Evolutionary conservation across 2,888 invertebrate genomes (phyloP).

Genomic region (Erpobdella octoculata): DNA sequence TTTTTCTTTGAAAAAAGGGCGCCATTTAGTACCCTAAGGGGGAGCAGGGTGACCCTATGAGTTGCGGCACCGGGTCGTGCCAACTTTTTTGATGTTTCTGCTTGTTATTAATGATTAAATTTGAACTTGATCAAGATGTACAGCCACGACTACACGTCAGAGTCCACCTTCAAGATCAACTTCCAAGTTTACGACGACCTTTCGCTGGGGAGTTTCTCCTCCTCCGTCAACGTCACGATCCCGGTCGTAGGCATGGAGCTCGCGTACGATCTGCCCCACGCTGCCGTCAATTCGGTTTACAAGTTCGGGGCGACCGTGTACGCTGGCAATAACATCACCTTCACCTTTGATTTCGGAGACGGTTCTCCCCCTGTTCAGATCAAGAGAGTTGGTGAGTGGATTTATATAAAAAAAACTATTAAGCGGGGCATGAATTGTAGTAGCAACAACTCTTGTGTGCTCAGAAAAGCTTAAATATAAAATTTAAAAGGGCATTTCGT

Average conservation of each 20-base stretch:
- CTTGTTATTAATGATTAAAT: too few relatives aligned
- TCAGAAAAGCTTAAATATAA: too few relatives aligned
- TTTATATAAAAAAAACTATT: too few relatives aligned
- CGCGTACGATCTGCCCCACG: neutral
- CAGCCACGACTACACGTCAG: neutral
- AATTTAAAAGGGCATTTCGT: too few relatives aligned
- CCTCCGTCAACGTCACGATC: neutral
- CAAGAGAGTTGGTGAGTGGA: neutral
- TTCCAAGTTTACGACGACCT: neutral
- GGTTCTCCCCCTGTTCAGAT: neutral
- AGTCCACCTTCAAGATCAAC: neutral
- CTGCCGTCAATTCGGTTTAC: neutral
- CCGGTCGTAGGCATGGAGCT: neutral
- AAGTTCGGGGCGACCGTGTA: slow-evolving; percentile 14
- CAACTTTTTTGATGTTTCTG: too few relatives aligned
- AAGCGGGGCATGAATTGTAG: too few relatives aligned
- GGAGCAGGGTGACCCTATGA: too few relatives aligned
- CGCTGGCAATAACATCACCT: neutral
- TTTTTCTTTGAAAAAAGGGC: too few relatives aligned
- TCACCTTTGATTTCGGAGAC: slow-evolving; percentile 7
- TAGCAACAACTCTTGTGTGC: too few relatives aligned
- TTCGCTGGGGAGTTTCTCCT: neutral
- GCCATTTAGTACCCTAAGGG: too few relatives aligned
- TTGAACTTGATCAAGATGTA: too few relatives aligned
- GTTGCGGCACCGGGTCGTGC: too few relatives aligned